Percentiles rank a stretch among this genome's conserved stretches.
These are phyloP conservation scores for Argya squamiceps DNA, from an alignment of 2,797 vertebrate species.

Conservation along the genomic window DNA sequence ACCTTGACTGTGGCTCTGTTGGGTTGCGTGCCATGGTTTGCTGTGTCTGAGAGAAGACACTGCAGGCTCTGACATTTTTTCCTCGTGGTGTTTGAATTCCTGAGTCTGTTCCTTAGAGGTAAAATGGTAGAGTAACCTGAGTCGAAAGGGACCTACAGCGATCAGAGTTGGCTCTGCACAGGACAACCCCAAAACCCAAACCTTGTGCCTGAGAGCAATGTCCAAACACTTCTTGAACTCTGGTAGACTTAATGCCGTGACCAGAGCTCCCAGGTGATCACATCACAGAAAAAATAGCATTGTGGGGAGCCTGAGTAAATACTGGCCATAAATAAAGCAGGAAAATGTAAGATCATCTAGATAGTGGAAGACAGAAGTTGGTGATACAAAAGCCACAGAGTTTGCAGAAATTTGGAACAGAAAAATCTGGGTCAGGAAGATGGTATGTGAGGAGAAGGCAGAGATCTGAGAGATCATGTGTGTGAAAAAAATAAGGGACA, in stretches of 20 bases:
- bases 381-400: neutral
- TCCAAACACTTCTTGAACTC: neutral
- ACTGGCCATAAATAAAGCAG: neutral
- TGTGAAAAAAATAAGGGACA: neutral
- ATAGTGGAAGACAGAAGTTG: neutral
- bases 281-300: neutral
- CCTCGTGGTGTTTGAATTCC: neutral
- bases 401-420: neutral
- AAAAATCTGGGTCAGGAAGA: neutral
- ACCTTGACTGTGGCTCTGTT: neutral
- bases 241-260: rapidly evolving
- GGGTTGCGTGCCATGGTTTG: rapidly evolving
- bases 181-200: neutral
- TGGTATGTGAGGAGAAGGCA: neutral
- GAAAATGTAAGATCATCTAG: neutral
- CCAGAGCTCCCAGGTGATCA: neutral
- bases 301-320: neutral
- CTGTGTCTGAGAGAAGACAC: neutral
- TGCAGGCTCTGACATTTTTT: neutral
- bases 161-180: neutral
- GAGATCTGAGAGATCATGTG: rapidly evolving
- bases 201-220: neutral
- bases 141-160: neutral
- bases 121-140: neutral
- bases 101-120: neutral